Evolutionary conservation across 1,140 invertebrate species (phyloP), one percentile per base, ranked within the genome.

Genomic region (Brachionus manjavacas): DNA sequence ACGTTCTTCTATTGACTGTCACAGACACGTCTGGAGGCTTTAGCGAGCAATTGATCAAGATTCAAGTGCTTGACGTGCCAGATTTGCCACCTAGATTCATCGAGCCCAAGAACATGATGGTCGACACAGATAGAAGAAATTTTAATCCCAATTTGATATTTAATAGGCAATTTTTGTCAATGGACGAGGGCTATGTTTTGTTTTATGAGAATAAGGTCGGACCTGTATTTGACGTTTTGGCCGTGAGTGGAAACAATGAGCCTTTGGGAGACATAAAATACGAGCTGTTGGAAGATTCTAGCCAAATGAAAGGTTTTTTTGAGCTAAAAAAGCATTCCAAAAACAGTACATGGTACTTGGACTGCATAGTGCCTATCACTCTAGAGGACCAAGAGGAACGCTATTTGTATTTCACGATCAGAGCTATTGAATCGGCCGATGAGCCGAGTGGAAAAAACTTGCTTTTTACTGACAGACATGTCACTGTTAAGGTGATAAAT

Each of bases 121-220:
- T 72, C 31, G 68, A 72, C 7, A 41, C 68, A 3, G 35, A 72
- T 14, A 35, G 68, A 20, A 72, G 49, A 49, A 46, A 76, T 49
- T 76, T 49, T 8, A 49, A 76, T 46, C 23, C 72, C 25, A 20
- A 49, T 25, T 76, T 76, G 25, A 49, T 49, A 23, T 60, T 52
- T 39, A 60, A 64, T n/a, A 64, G 28, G 23, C 76, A 60, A 80
- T 80, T 80, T 31, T 43, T 64, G n/a, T 64, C 25, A 46, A 81
- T 64, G 20, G 31, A 81, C 12, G 79, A 81, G 23, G 79, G 52
- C 4, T 81, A 46, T 46, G 64, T 81, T 23, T 20, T 64, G n/a
- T 81, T 81, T 81, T 81, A 81, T 68, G 79, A 81, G 14, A 81
- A 81, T 64, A 81, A 23, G 39, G 35, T 81, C 4, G 79, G 79